phyloP scores from a whole-genome alignment of 2,888 invertebrate species.

The Trypoxylon attenuatum region DNA sequence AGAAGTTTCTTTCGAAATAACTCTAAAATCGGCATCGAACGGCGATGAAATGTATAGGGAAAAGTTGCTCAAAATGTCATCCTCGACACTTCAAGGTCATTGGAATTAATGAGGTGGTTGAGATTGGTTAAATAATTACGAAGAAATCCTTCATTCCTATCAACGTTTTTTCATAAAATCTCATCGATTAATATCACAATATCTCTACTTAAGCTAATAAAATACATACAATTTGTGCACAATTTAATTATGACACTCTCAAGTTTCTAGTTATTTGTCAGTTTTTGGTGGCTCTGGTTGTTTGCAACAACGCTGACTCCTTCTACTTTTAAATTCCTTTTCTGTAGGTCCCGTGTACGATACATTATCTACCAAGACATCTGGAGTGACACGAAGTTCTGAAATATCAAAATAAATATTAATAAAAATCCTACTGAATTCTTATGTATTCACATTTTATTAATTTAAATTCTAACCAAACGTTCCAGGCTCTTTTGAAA shows the following conservation, averaged over 20 bases:
- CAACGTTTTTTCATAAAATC: too few relatives aligned
- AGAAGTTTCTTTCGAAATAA: too few relatives aligned
- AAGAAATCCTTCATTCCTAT: not conserved
- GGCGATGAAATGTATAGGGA: too few relatives aligned
- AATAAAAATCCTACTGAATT: too few relatives aligned
- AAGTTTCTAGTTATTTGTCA: not conserved
- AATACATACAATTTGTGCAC: not conserved
- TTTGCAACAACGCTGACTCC: not conserved
- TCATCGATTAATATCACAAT: not conserved
- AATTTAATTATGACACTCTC: not conserved
- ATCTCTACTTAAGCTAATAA: not conserved
- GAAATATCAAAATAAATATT: conserved; percentile 38
- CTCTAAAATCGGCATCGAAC: too few relatives aligned
- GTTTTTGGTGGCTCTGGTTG: not conserved
- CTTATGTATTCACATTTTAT: not conserved
- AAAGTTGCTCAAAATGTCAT: too few relatives aligned
- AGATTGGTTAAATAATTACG: too few relatives aligned
- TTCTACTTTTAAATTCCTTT: not conserved
- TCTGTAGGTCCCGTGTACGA: conserved; percentile 59
- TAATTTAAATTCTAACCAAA: conserved; percentile 77
- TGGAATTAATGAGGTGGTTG: too few relatives aligned
- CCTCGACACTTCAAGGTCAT: too few relatives aligned
- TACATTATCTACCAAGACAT: conserved; percentile 81
- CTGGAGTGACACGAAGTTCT: conserved; percentile 80
- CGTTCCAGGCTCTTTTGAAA: conserved; percentile 80